A percentile compares a stretch with the other conserved stretches of the same genome.
Evolutionary conservation across 2,888 invertebrate species (phyloP).

Genomic region (Apamea crenata): DNA sequence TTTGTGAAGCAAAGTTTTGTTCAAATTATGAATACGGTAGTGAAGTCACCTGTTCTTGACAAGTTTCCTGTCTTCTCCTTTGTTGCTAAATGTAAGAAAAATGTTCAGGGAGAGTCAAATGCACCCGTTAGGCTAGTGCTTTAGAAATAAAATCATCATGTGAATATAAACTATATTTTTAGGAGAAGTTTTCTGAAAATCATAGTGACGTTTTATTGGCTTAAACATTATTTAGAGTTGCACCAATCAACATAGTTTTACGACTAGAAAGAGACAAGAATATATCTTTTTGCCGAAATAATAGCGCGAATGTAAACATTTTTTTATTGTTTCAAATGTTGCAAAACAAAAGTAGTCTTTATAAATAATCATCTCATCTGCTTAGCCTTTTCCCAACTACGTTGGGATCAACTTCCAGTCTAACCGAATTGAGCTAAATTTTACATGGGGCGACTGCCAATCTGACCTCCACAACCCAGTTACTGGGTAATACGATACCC

Average conservation of each 20-base stretch:
- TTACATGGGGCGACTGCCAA: too few relatives aligned
- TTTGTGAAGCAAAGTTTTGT: conserved; percentile 56
- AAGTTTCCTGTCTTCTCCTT: conserved; percentile 60
- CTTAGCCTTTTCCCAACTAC: too few relatives aligned
- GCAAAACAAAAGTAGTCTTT: neutral
- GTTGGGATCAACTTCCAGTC: too few relatives aligned
- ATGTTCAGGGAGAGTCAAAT: conserved; percentile 49
- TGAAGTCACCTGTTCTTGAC: conserved; percentile 64
- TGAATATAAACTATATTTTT: neutral
- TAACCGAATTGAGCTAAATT: too few relatives aligned
- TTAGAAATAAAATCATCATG: neutral
- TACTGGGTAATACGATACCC: too few relatives aligned
- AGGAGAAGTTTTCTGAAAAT: neutral
- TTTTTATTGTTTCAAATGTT: neutral
- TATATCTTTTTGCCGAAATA: neutral
- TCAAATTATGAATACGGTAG: conserved; percentile 66
- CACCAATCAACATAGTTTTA: neutral
- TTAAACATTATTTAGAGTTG: neutral
- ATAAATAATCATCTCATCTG: too few relatives aligned
- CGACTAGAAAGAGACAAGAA: neutral
- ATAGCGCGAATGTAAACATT: neutral
- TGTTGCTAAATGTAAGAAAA: conserved; percentile 61
- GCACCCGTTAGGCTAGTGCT: conserved; percentile 28
- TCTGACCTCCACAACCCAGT: too few relatives aligned
- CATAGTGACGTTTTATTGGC: too few relatives aligned